These are phyloP conservation scores for Sarcophilus harrisii DNA, from an alignment of 2,797 vertebrate genomes.

Conservation along the genomic window DNA sequence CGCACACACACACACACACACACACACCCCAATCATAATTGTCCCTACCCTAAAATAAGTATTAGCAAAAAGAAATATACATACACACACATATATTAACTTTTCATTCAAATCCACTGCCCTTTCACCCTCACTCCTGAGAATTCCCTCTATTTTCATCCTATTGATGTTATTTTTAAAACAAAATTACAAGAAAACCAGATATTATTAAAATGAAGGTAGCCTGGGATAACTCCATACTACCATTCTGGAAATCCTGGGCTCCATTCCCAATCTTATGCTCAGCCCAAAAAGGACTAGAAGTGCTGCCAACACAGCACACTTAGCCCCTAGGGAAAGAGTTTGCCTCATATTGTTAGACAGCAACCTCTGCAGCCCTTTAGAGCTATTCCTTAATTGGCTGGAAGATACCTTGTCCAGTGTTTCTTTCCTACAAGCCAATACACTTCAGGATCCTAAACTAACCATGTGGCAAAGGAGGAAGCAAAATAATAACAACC, in stretches of 20 bases:
- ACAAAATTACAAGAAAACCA: not conserved
- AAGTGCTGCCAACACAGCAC: slow-evolving; percentile 29
- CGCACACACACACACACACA: too few species aligned
- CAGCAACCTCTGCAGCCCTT: slow-evolving; percentile 71
- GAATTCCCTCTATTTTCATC: not conserved
- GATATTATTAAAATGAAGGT: not conserved
- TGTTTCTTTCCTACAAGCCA: slow-evolving; percentile 62
- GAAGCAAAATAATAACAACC: not conserved
- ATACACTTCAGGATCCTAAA: slow-evolving; percentile 63
- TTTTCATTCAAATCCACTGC: not conserved
- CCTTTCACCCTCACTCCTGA: not conserved
- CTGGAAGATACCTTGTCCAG: slow-evolving; percentile 69
- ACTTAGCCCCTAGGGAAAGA: not conserved
- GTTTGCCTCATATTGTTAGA: slow-evolving; percentile 77
- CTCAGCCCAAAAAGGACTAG: slow-evolving; percentile 58
- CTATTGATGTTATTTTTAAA: not conserved
- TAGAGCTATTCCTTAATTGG: slow-evolving; percentile 72
- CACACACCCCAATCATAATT: not conserved
- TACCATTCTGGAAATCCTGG: slow-evolving; percentile 31
- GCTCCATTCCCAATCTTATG: slow-evolving; percentile 26
- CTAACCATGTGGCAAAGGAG: slow-evolving; percentile 1
- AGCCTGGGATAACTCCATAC: not conserved
- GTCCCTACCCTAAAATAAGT: not conserved
- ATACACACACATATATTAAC: too few species aligned
- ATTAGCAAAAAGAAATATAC: not conserved